Evolutionary conservation across 2,888 invertebrate species (phyloP).

Genomic region (Adelphocoris suturalis): DNA sequence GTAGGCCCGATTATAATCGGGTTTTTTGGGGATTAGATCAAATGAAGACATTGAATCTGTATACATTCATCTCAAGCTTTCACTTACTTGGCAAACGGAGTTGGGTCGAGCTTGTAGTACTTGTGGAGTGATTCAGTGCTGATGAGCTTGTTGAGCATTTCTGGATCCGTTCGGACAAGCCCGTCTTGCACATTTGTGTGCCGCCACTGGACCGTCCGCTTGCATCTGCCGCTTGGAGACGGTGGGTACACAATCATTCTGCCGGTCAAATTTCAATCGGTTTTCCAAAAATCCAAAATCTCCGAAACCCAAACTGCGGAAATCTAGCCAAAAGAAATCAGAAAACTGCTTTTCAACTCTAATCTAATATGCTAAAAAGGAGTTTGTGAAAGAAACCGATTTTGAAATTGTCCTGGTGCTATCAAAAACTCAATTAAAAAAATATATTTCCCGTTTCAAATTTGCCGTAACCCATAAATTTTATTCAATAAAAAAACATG

Average conservation of each 20-base stretch:
- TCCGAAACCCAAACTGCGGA: conserved; percentile 23
- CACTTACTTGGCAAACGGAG: conserved; percentile 80
- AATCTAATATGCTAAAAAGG: not conserved
- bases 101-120: conserved; percentile 80
- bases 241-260: conserved; percentile 74
- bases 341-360: not conserved
- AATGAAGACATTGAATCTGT: too few species aligned
- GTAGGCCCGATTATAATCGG: too few species aligned
- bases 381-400: not conserved
- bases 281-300: conserved; percentile 14
- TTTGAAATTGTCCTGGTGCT: not conserved
- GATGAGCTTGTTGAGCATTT: conserved; percentile 79
- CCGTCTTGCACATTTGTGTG: conserved; percentile 80
- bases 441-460: not conserved
- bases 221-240: conserved; percentile 71
- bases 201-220: conserved; percentile 79
- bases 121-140: conserved; percentile 80
- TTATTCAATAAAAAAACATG: not conserved
- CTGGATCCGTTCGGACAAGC: conserved; percentile 79
- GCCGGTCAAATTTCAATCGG: not conserved
- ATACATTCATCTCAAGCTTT: too few species aligned
- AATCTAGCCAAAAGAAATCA: not conserved
- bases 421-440: not conserved
- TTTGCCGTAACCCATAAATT: not conserved
- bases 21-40: too few species aligned